Evolutionary conservation across 2,888 invertebrate genomes (phyloP).

Genomic region (Phrixothrix hirtus): DNA sequence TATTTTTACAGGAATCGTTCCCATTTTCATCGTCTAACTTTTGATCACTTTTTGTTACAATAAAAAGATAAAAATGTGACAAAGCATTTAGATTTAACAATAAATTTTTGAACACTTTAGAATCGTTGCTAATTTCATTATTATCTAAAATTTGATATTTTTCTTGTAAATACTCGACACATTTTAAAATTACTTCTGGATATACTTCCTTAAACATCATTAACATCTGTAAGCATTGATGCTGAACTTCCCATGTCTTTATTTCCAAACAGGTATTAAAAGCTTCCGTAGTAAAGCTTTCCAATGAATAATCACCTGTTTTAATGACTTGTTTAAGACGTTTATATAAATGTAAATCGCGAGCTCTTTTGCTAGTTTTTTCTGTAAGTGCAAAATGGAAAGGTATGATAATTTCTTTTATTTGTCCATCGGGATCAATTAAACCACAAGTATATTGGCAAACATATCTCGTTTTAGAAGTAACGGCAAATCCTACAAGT

Average conservation of each 20-base stretch:
- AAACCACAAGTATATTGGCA: conserved; percentile 76
- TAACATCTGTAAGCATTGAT: conserved; percentile 73
- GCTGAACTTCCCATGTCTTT: conserved; percentile 71
- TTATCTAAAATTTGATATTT: conserved; percentile 45
- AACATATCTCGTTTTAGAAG: conserved; percentile 60
- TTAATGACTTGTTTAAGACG: conserved; percentile 71
- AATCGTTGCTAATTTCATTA: conserved; percentile 42
- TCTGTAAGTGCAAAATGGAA: conserved; percentile 90
- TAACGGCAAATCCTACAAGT: conserved; percentile 70
- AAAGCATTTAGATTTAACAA: conserved; percentile 47
- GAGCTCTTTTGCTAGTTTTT: conserved; percentile 81
- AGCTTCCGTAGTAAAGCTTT: conserved; percentile 60
- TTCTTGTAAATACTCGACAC: conserved; percentile 54
- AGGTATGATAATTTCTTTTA: conserved; percentile 84
- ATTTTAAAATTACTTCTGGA: conserved; percentile 64
- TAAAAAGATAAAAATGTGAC: conserved; percentile 45
- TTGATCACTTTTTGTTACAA: conserved; percentile 25
- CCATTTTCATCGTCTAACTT: conserved; percentile 42
- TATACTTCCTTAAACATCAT: conserved; percentile 66
- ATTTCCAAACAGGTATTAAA: conserved; percentile 64
- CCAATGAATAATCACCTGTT: conserved; percentile 59
- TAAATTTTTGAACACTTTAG: conserved; percentile 42
- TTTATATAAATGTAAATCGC: conserved; percentile 84
- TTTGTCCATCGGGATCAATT: conserved; percentile 78
- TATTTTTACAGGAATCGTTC: conserved; percentile 32